Evolutionary conservation across 2,797 vertebrate species (phyloP), one percentile per base, ranked within the genome.

Genomic region (Kryptopterus vitreolus): DNA sequence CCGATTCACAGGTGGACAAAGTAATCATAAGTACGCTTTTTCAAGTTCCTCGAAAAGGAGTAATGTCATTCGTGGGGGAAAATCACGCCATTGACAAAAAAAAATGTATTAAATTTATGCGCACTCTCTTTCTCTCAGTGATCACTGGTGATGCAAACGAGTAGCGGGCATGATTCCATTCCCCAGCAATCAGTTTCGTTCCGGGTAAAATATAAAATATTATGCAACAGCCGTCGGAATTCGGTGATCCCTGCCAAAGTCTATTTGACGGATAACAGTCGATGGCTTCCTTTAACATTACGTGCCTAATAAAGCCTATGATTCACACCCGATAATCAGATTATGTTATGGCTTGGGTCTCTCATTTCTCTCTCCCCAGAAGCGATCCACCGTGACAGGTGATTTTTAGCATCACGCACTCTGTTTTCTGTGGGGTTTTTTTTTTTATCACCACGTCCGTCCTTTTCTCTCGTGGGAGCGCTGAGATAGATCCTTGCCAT

Each of bases 281-380:
- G 61, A 68, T 3, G 52, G 58, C 12, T 76, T 80, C 33, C 18
- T 71, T 82, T 70, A 31, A 70, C 57, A 76, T 75, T 35, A 65
- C 12, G 57, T 65, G 46, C 33, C 15, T 52, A 61, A 63, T 79
- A 83, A 77, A 78, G 69, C 20, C 70, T 61, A n/a, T 84, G 80
- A 86, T 80, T 79, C 80, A 87, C 43, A 84, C 71, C 76, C 81
- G 68, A 84, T 85, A 85, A 85, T 71, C 8, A 80, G 77, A 86
- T 83, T 85, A 80, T 78, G 58, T 57, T 26, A 76, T 33, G 63
- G 35, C 55, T 75, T 83, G 58, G 71, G 69, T 79, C 26, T 72
- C 75, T 81, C 59, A 83, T 85, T 85, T 52, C 72, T 71, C 57
- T 61, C 69, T 81, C 66, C 79, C 80, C 61, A 78, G 53, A 71